Conservation (phyloP, 2,888 invertebrate genomes). For the Macropis europaea region DNA sequence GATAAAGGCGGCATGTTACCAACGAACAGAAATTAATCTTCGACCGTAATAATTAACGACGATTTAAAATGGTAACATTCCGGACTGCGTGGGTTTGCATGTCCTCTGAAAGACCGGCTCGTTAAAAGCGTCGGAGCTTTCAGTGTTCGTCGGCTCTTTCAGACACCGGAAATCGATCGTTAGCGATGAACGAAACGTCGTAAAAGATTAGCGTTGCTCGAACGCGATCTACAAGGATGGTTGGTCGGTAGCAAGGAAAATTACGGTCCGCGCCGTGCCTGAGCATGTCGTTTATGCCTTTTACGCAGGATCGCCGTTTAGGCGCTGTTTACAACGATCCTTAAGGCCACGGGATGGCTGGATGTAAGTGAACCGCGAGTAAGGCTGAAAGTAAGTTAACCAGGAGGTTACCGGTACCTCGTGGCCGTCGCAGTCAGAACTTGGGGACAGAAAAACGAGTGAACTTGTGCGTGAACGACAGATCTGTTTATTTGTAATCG, state of each 20-base stretch:
- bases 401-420: slow-evolving; percentile 45
- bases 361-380: slow-evolving; percentile 37
- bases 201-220: slow-evolving; percentile 32
- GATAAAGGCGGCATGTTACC: too few relatives aligned
- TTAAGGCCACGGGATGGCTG: slow-evolving; percentile 5
- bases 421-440: background rate
- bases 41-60: slow-evolving; percentile 1
- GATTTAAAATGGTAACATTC: background rate
- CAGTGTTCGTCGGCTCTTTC: too few relatives aligned
- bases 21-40: background rate
- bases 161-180: slow-evolving; percentile 13
- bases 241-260: slow-evolving; percentile 43
- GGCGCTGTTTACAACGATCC: slow-evolving; percentile 50
- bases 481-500: slow-evolving; percentile 33
- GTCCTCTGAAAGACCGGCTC: background rate
- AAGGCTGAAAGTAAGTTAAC: slow-evolving; percentile 48
- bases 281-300: slow-evolving; percentile 48
- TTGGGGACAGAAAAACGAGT: slow-evolving; percentile 40
- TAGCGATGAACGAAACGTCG: slow-evolving; percentile 25
- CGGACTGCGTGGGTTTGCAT: background rate
- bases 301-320: slow-evolving; percentile 56
- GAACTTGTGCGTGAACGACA: slow-evolving; percentile 38
- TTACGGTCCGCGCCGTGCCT: slow-evolving; percentile 37
- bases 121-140: background rate
- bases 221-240: slow-evolving; percentile 1